Evolutionary conservation across 2,797 vertebrate genomes (phyloP).

Genomic region (Alauda arvensis): DNA sequence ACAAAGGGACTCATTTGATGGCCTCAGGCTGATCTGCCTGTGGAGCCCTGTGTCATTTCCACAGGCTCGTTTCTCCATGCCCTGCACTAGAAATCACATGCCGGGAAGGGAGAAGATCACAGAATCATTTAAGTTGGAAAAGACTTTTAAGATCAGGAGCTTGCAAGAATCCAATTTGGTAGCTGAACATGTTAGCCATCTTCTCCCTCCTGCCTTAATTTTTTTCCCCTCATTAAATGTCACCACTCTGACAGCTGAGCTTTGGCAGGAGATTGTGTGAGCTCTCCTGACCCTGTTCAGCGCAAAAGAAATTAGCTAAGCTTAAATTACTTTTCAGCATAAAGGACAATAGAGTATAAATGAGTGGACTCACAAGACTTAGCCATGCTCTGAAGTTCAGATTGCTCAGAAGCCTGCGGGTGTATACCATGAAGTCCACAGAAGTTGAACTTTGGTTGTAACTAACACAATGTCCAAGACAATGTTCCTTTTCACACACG

Average conservation of each 20-base stretch:
- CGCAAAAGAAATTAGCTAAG: constrained; percentile 22
- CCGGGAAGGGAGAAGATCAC: background rate
- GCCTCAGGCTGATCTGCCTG: background rate
- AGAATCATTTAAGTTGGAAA: background rate
- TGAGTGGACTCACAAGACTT: background rate
- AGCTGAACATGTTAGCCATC: background rate
- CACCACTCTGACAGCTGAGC: background rate
- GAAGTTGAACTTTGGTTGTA: background rate
- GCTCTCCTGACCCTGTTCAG: constrained; percentile 9
- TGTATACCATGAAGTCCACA: background rate
- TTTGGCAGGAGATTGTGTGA: background rate
- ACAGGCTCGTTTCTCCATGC: background rate
- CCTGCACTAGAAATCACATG: background rate
- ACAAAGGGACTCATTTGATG: background rate
- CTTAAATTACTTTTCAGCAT: constrained; percentile 14
- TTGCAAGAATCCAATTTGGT: background rate
- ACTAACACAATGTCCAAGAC: background rate
- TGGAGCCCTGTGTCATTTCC: background rate
- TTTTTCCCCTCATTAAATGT: constrained; percentile 14
- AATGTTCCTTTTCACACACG: background rate
- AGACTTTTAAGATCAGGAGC: background rate
- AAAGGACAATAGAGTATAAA: constrained; percentile 11
- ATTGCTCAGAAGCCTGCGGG: background rate
- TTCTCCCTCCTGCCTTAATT: background rate
- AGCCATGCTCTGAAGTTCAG: background rate